phyloP scores from a whole-genome alignment of 2,797 vertebrate genomes.

The Dryobates pubescens region DNA sequence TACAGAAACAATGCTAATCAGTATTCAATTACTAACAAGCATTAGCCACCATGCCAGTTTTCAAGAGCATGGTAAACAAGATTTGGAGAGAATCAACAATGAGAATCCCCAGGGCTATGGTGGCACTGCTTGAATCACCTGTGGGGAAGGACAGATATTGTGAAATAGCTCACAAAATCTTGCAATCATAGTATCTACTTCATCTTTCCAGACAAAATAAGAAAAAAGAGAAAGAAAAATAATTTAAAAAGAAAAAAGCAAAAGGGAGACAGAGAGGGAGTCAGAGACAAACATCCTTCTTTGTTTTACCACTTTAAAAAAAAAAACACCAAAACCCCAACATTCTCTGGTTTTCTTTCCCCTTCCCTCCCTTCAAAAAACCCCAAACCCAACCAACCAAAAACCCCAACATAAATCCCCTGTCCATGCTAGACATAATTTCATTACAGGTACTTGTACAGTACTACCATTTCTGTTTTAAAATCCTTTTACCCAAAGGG shows the following conservation, averaged over 20 bases:
- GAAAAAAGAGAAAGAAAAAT: not conserved
- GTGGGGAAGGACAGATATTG: not conserved
- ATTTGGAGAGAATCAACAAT: fast-evolving
- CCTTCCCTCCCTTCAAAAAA: no score
- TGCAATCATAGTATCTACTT: not conserved
- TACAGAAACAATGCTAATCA: not conserved
- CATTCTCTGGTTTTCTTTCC: no score
- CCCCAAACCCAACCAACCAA: no score
- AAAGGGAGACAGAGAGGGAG: no score
- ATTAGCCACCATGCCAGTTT: not conserved
- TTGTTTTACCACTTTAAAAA: not conserved
- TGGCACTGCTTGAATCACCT: not conserved
- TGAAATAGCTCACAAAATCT: not conserved
- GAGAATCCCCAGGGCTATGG: not conserved
- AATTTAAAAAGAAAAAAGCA: no score
- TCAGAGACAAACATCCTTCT: not conserved
- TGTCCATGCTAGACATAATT: not conserved
- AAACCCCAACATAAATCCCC: no score
- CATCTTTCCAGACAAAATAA: not conserved
- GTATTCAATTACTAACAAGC: not conserved
- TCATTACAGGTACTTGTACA: not conserved
- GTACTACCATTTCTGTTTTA: not conserved
- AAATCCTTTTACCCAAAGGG: no score
- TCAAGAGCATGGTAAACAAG: not conserved
- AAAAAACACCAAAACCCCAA: not conserved